Base-by-base conservation (phyloP, 2,888 invertebrate species). In the Leptinotarsa rubiginosa region DNA sequence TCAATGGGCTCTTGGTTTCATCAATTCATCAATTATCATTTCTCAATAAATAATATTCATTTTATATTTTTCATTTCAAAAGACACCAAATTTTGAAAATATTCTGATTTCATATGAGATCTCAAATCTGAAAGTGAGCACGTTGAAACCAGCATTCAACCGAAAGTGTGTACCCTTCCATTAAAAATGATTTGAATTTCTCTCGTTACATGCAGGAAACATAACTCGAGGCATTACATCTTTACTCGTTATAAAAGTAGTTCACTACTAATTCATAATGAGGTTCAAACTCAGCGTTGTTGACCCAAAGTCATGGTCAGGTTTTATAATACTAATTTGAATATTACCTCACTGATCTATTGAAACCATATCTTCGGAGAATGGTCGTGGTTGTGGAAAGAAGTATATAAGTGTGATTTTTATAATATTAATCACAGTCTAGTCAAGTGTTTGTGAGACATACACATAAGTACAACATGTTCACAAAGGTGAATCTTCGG, bases 401-500 rank as follows among this genome's bases (percentile, higher is more conserved):
- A 56, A 56, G 18, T 56, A 56, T 56, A 56, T 20, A 56, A 56
- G 56, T 18, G 13, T 18, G 13, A 56, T 22, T 56, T 56, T 10
- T 12, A 1, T 56, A 10, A 13, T 22, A 12, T 2, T 20, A 56
- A 20, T 56, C 56, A 56, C 56, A 56, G 18, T 56, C 56, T 56
- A 56, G 56, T 56, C 18, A 10, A 13, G 18, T 56, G 13, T 22
- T 56, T 20, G 20, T 22, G 12, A 5, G 56, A 20, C 20, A 56
- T 20, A 56, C 20, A 5, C 18, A 54, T 22, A 25, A 25, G 25
- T 25, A 54, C 50, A 31, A 67, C 16, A 67, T 67, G 67, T 52
- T 67, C 67, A 18, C 67, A 15, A 67, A 67, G 67, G 67, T 67
- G 50, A 67, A 50, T 49, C 16, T 49, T 49, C 12, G 7, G 4